Base-by-base conservation (phyloP, 2,113 vertebrate species). In the Syrmaticus mikado region DNA sequence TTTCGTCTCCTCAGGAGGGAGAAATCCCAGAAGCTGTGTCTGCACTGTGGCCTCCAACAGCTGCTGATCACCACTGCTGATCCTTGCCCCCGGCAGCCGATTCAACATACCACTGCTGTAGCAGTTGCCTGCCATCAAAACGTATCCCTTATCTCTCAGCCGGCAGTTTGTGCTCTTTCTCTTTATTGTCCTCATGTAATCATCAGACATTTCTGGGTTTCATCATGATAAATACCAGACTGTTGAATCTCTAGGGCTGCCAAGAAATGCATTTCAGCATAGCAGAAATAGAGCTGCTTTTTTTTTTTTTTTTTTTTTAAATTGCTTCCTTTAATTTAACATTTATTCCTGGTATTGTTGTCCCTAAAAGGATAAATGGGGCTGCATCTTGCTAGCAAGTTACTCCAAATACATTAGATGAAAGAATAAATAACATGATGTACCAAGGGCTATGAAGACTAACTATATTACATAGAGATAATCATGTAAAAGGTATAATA, bases 221-320 rank as follows among this genome's bases (percentile, higher is more conserved):
- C 27, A 0, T 80, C 50, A 16, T 90, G 95, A 95, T 95, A 96
- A 96, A 96, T 95, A 94, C 90, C 95, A 96, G 93, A 95, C 93
- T 96, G 93, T 95, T 96, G 95, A 96, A 95, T 86, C 92, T 93
- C 80, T 30, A 81, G 57, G 43, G 76, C 95, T 96, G 95, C 93
- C 93, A 96, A 96, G 95, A 93, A 92, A 71, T 13, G 52, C 80
- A 83, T 88, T 88, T 88, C 52, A 1, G 74, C 85, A 30, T 3
- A 64, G 95, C 85, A 61, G 93, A 92, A 96, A 95, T 96, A 95
- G 77, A 96, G 80, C 92, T 95, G 95, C 87, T 94, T 55, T 71
- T 91, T 92, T 83, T 76, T 61, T 45, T 64, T 14, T 52, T 14
- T 75, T 80, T 58, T 45, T 25, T 52, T 27, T 72, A 70, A 52